These are phyloP conservation scores for Parelbella ahira DNA, from an alignment of 2,888 invertebrate species.

Conservation along the genomic window DNA sequence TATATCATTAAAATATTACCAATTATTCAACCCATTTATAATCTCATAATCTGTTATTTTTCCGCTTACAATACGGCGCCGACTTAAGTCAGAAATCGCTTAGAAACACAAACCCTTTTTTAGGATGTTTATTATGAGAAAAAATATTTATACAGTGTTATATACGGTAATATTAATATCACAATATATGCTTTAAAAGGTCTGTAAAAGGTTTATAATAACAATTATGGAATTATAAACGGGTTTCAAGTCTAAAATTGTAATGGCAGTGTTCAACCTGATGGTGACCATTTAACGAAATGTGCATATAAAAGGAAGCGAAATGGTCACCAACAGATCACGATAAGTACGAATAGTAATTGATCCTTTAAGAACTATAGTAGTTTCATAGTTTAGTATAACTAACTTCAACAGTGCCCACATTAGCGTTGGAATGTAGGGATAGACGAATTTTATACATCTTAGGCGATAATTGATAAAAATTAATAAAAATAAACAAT, in stretches of 20 bases:
- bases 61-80: slow-evolving; percentile 2
- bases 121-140: no score
- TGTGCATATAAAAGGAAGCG: slow-evolving; percentile 28
- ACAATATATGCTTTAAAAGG: slow-evolving; percentile 15
- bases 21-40: slow-evolving; percentile 23
- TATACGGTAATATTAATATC: slow-evolving; percentile 1
- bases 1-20: slow-evolving; percentile 34
- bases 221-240: slow-evolving; percentile 26
- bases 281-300: slow-evolving; percentile 47
- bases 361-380: slow-evolving; percentile 50
- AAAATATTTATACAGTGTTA: no score
- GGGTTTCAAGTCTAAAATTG: slow-evolving; percentile 28
- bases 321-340: slow-evolving; percentile 54
- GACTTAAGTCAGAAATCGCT: background rate
- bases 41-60: slow-evolving; percentile 19
- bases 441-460: slow-evolving; percentile 31
- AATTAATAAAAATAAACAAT: background rate
- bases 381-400: slow-evolving; percentile 33
- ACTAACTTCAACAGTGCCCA: slow-evolving; percentile 44
- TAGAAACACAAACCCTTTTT: slow-evolving; percentile 1
- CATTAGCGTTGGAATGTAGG: slow-evolving; percentile 49
- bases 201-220: slow-evolving; percentile 11
- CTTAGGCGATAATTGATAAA: slow-evolving; percentile 1
- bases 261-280: slow-evolving; percentile 58
- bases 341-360: slow-evolving; percentile 75